These are phyloP conservation scores for Toxostoma redivivum DNA, from an alignment of 2,113 vertebrate genomes.

Conservation along the genomic window DNA sequence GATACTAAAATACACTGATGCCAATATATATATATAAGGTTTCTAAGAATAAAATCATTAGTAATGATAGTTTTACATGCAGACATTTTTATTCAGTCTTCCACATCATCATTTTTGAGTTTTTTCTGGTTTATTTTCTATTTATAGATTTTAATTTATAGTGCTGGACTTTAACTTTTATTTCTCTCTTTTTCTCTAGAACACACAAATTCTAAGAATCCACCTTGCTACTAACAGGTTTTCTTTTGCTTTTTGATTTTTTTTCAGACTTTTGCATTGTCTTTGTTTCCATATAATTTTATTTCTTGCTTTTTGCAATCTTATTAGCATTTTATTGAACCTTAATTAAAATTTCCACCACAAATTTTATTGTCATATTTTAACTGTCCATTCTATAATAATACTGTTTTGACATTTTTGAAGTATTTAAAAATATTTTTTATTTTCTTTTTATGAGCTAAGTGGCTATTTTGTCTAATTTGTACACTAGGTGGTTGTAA, in stretches of 20 bases:
- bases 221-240: constrained; percentile 86
- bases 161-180: constrained; percentile 72
- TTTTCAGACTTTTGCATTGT: constrained; percentile 46
- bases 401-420: not conserved
- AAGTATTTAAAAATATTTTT: not conserved
- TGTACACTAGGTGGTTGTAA: constrained; percentile 90
- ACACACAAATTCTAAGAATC: constrained; percentile 82
- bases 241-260: constrained; percentile 71
- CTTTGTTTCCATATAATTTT: constrained; percentile 31
- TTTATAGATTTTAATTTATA: constrained; percentile 62
- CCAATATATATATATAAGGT: not conserved
- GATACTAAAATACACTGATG: not conserved
- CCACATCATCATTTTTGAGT: constrained; percentile 11
- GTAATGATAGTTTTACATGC: not conserved
- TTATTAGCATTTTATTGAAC: not conserved
- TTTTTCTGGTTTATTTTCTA: constrained; percentile 31
- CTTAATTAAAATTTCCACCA: not conserved
- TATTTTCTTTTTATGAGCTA: not conserved
- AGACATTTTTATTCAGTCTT: not conserved
- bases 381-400: not conserved
- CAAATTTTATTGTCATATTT: not conserved
- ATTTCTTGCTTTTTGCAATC: constrained; percentile 25
- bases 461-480: not conserved
- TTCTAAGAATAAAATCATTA: not conserved
- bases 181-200: constrained; percentile 76